Percentiles rank a stretch among this genome's conserved stretches.
These are phyloP conservation scores for Meloidogyne floridensis DNA, from an alignment of 1,140 invertebrate species.

Conservation along the genomic window DNA sequence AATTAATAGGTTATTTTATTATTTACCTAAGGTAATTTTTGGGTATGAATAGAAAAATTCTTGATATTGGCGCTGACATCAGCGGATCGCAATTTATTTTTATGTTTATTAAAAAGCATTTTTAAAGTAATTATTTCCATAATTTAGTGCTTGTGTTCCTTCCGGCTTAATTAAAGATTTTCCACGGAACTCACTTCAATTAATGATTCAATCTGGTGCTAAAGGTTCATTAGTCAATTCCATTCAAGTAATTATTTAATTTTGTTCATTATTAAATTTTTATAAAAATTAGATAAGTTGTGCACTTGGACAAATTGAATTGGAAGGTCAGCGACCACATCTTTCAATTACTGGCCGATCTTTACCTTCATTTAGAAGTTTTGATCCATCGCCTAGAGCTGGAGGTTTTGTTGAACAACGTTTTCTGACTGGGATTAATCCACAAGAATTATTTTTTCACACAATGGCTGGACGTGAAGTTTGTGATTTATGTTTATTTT, in stretches of 20 bases:
- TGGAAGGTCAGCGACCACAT: conserved; percentile 94
- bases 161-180: conserved; percentile 80
- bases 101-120: no score
- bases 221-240: conserved; percentile 82
- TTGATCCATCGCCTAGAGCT: conserved; percentile 84
- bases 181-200: conserved; percentile 89
- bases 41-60: no score
- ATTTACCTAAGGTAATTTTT: not conserved
- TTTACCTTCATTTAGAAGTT: conserved; percentile 86
- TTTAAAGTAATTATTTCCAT: not conserved
- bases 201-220: conserved; percentile 97
- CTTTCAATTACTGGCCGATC: conserved; percentile 88
- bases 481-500: conserved; percentile 58
- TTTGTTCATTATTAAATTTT: not conserved
- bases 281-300: conserved; percentile 88
- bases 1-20: conserved; percentile 76
- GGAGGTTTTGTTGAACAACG: conserved; percentile 93
- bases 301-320: conserved; percentile 92
- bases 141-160: conserved; percentile 75
- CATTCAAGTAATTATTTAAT: conserved; percentile 52
- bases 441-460: conserved; percentile 98
- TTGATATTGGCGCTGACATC: no score
- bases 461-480: conserved; percentile 98
- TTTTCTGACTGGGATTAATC: conserved; percentile 94
- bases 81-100: no score